A percentile compares a stretch with the other conserved stretches of the same genome.
These are phyloP conservation scores for Chaenogobius annularis DNA, from an alignment of 2,113 vertebrate species.

Conservation along the genomic window DNA sequence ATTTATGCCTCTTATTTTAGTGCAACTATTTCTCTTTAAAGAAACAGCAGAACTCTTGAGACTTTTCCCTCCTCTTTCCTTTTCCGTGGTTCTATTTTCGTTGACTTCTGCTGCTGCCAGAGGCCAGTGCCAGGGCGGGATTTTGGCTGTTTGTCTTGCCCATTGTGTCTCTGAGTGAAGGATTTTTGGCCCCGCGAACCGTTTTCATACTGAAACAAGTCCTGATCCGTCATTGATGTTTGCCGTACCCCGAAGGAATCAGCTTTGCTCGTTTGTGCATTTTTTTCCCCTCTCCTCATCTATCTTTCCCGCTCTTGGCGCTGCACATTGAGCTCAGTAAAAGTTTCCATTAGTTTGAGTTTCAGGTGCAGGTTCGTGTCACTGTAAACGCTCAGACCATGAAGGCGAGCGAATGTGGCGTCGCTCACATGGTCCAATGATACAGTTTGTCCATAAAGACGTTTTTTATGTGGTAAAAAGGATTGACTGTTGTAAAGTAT, in stretches of 20 bases:
- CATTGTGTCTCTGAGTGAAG: slow-evolving; percentile 28
- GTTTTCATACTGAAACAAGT: slow-evolving; percentile 63
- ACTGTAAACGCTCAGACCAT: not conserved
- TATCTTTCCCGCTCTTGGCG: not conserved
- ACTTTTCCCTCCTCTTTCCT: too few species aligned
- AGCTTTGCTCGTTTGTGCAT: slow-evolving; percentile 9
- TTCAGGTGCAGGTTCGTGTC: not conserved
- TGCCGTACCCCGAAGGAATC: slow-evolving; percentile 37
- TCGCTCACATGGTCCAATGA: not conserved
- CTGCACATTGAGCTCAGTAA: not conserved
- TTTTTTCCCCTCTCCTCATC: not conserved
- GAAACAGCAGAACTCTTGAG: too few species aligned
- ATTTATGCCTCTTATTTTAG: too few species aligned
- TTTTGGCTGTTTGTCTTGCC: not conserved
- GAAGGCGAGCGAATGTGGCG: not conserved
- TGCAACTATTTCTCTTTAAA: too few species aligned
- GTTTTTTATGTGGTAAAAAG: too few species aligned
- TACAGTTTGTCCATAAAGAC: not conserved
- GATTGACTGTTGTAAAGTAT: too few species aligned
- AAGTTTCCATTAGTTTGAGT: not conserved
- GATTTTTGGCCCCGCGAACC: slow-evolving; percentile 33
- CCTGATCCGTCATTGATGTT: slow-evolving; percentile 60
- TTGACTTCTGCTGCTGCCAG: not conserved
- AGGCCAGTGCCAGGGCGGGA: not conserved
- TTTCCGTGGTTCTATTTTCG: too few species aligned